Percentiles rank a stretch among this genome's conserved stretches.
These are phyloP conservation scores for Phalanger gymnotis DNA, from an alignment of 2,797 vertebrate genomes.

Conservation along the genomic window DNA sequence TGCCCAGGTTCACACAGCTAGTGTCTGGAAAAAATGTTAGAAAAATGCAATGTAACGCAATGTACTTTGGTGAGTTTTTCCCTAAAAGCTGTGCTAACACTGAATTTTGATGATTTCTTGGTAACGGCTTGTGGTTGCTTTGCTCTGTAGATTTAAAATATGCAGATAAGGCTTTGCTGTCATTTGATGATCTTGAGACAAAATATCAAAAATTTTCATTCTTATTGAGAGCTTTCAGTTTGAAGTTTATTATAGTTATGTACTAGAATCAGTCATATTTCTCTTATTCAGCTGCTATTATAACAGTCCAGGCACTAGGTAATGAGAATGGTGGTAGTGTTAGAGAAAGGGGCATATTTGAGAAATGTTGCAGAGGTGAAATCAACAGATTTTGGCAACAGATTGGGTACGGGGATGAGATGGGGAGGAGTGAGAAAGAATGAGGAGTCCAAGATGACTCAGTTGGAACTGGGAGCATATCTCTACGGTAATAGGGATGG, in stretches of 20 bases:
- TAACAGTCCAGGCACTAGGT: neutral
- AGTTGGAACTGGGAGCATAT: neutral
- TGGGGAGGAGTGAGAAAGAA: neutral
- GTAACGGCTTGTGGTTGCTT: neutral
- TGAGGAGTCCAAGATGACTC: neutral
- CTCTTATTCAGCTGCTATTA: neutral
- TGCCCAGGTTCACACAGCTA: neutral
- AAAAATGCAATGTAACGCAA: neutral
- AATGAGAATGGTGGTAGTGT: neutral
- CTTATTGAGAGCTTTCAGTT: conserved; percentile 17
- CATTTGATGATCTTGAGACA: rapidly evolving
- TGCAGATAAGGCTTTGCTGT: neutral
- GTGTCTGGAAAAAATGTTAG: neutral
- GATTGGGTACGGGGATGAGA: neutral
- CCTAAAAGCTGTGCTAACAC: neutral
- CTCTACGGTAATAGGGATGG: neutral
- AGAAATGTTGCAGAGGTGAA: neutral
- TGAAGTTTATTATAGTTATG: conserved; percentile 1
- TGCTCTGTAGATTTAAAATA: neutral
- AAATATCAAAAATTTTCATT: neutral
- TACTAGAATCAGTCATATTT: conserved; percentile 37
- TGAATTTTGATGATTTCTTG: neutral
- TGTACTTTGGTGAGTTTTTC: neutral
- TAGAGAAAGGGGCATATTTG: neutral
- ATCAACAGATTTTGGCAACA: neutral